Conservation (phyloP, 92 coral and sea anemone species). For the Pocillopora meandrina region DNA sequence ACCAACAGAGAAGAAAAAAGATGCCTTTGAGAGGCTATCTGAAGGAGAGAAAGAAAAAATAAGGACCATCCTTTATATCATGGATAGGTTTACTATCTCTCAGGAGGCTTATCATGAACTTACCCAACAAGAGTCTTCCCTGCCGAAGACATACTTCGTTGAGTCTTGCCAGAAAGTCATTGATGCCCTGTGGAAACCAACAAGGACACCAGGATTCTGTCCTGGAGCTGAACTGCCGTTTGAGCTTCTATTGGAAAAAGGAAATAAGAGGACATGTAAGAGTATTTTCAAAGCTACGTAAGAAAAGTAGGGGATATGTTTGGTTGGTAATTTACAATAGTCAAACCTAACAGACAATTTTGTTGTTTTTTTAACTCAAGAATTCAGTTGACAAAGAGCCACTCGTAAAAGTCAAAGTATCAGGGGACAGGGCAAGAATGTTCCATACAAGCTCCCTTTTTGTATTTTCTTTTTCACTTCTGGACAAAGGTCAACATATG, state of each 20-base stretch:
- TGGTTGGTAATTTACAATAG: too few species aligned
- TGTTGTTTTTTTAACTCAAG: neutral
- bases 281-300: too few species aligned
- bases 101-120: slow-evolving; percentile 26
- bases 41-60: neutral
- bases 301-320: too few species aligned
- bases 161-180: slow-evolving; percentile 32
- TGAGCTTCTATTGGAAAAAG: slow-evolving; percentile 25
- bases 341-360: too few species aligned
- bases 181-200: slow-evolving; percentile 33
- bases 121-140: slow-evolving; percentile 27
- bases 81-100: slow-evolving; percentile 33
- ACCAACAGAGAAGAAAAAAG: neutral
- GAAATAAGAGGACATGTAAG: slow-evolving; percentile 30
- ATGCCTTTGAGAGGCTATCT: neutral
- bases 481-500: too few species aligned
- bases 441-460: neutral
- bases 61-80: neutral
- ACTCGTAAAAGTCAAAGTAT: neutral
- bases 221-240: slow-evolving; percentile 44
- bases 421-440: slow-evolving; percentile 10
- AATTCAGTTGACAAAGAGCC: neutral
- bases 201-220: slow-evolving; percentile 37
- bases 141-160: slow-evolving; percentile 36
- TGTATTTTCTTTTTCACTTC: neutral